phyloP scores from a whole-genome alignment of 1,140 invertebrate species.

The Platyura marginata region DNA sequence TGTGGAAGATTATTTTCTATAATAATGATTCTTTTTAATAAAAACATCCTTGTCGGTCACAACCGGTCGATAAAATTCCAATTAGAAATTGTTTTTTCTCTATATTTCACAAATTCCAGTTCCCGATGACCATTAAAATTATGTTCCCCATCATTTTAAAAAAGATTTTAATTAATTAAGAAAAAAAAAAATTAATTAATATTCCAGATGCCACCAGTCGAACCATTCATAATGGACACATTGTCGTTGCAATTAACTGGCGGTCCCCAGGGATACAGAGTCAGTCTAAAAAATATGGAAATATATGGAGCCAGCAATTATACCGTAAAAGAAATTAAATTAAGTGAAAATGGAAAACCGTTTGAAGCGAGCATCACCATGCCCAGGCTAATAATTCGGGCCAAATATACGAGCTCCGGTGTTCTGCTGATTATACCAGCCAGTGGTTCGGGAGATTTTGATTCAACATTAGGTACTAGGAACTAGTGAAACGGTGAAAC shows the following conservation, averaged over 20 bases:
- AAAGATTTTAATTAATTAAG: too few relatives aligned
- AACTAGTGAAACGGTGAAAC: slow-evolving; percentile 1
- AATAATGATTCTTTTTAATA: too few relatives aligned
- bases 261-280: slow-evolving; percentile 48
- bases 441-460: slow-evolving; percentile 48
- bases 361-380: slow-evolving; percentile 45
- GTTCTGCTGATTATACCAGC: slow-evolving; percentile 50
- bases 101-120: too few relatives aligned
- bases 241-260: slow-evolving; percentile 45
- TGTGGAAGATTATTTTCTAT: too few relatives aligned
- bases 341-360: slow-evolving; percentile 33
- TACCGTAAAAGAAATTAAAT: slow-evolving; percentile 29
- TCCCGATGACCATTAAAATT: too few relatives aligned
- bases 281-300: slow-evolving; percentile 43
- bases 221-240: slow-evolving; percentile 51
- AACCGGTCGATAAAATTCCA: too few relatives aligned
- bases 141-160: too few relatives aligned
- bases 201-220: slow-evolving; percentile 38
- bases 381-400: slow-evolving; percentile 43
- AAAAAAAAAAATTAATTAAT: neutral
- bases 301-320: slow-evolving; percentile 51
- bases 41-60: too few relatives aligned
- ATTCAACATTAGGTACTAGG: slow-evolving; percentile 36
- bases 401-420: slow-evolving; percentile 49
- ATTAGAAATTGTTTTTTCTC: too few relatives aligned